Conservation (phyloP, 2,113 vertebrate genomes). For the Axis porcinus region DNA sequence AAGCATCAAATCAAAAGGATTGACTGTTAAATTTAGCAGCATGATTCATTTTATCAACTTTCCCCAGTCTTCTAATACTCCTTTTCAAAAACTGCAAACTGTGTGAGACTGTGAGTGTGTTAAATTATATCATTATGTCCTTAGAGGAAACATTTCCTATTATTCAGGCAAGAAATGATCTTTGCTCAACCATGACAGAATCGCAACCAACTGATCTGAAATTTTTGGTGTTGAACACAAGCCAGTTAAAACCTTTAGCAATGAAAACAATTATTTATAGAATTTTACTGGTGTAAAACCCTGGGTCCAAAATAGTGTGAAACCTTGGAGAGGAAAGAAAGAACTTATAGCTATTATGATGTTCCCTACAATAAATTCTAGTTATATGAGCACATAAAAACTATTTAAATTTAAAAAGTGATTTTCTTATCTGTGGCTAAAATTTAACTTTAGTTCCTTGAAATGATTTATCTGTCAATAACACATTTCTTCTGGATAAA, state of each 20-base stretch:
- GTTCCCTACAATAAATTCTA: not conserved
- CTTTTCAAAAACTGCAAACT: slow-evolving; percentile 35
- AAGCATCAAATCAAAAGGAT: slow-evolving; percentile 48
- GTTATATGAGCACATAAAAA: not conserved
- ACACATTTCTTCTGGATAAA: not conserved
- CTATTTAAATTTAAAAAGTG: not conserved
- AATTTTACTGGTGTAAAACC: not conserved
- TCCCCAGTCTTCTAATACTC: slow-evolving; percentile 1
- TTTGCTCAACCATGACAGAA: not conserved
- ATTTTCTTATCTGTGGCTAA: not conserved
- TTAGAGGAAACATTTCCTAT: slow-evolving; percentile 22
- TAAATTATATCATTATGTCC: not conserved
- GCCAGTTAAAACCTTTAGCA: not conserved
- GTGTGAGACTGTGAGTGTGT: not conserved
- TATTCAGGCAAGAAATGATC: not conserved
- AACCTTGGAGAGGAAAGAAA: not conserved
- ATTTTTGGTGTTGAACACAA: slow-evolving; percentile 39
- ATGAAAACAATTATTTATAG: slow-evolving; percentile 42
- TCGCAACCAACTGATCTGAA: slow-evolving; percentile 31
- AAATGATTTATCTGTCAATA: not conserved
- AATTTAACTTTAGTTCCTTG: slow-evolving; percentile 4
- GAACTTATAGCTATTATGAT: not conserved
- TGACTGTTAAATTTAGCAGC: slow-evolving; percentile 46
- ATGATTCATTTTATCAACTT: slow-evolving; percentile 47
- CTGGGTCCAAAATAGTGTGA: not conserved